phyloP scores from a whole-genome alignment of 2,113 vertebrate genomes.

The Pelvicachromis taeniatus region DNA sequence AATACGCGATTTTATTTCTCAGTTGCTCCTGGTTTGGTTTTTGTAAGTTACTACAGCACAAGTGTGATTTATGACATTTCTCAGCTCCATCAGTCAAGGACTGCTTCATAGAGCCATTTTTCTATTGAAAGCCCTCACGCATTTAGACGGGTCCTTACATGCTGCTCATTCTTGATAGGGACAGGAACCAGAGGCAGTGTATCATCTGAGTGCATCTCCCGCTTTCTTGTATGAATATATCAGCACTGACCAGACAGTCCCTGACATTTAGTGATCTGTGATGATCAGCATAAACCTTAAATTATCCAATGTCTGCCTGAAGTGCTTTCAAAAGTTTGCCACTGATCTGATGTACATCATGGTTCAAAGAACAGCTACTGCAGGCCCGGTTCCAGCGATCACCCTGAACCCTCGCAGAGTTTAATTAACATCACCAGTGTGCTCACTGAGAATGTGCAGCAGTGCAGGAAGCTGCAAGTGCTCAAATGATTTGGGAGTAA shows the following conservation, averaged over 20 bases:
- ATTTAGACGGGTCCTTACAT: constrained; percentile 11
- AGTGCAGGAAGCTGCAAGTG: background rate
- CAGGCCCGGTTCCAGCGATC: background rate
- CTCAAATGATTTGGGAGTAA: background rate
- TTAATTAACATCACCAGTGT: background rate
- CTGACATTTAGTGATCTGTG: constrained; percentile 54
- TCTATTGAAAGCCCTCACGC: constrained; percentile 6
- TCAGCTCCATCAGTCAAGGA: constrained; percentile 18
- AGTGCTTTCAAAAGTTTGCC: constrained; percentile 28
- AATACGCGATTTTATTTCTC: background rate
- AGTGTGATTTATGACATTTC: constrained; percentile 17
- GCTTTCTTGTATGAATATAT: constrained; percentile 44
- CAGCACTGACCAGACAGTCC: constrained; percentile 34
- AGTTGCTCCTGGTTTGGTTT: background rate
- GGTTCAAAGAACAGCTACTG: constrained; percentile 13
- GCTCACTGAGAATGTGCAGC: background rate
- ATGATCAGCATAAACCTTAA: constrained; percentile 48
- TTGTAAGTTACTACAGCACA: background rate
- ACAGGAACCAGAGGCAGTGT: constrained; percentile 25
- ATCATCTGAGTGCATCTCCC: constrained; percentile 31
- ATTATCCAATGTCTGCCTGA: constrained; percentile 45
- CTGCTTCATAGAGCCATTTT: background rate
- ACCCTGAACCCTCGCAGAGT: background rate
- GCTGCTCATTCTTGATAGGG: constrained; percentile 12
- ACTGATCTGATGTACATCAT: constrained; percentile 10